Evolutionary conservation across 2,888 invertebrate species (phyloP), one percentile per base, ranked within the genome.

Genomic region (Diaperis boleti): DNA sequence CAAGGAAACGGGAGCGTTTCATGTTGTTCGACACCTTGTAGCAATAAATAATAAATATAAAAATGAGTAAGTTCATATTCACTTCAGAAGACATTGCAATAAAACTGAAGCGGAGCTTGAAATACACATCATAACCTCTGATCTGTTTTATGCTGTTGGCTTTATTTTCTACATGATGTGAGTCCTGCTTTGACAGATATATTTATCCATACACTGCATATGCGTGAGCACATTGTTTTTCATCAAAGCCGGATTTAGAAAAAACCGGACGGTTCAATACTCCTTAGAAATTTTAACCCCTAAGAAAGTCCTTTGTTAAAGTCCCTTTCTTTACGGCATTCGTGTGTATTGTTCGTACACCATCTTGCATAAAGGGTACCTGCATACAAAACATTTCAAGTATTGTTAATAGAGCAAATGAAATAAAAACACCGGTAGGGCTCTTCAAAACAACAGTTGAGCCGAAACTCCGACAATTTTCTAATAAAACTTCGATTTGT

Each of bases 401-500:
- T 10, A 39, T 54, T 62, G 55, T 54, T 17, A 15, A 29, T 52
- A 35, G 31, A 39, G 22, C 44, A 62, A 56, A 47, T 56, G 29
- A 59, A 60, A 59, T 31, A 63, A 52, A 61, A 62, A 59, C 35
- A 56, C 44, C 35, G 59, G 55, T 54, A 63, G 54, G 59, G 54
- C 63, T 65, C 64, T 60, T 60, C 41, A 47, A 64, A 68, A 55
- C 64, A 54, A 59, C 67, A 47, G 62, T 69, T 62, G 57, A 64
- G 63, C 47, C 52, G 31, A 42, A 65, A 67, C 63, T 66, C 65
- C 49, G 57, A 47, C 63, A 62, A 64, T 67, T 69, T 66, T 61
- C 68, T 71, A 73, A 74, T 74, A 74, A 74, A 74, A 74, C 67
- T 70, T 69, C 71, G 72, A 73, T 74, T 72, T 74, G 70, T 72